Conservation (phyloP, 1,140 invertebrate genomes). For the Drosophila elegans region DNA sequence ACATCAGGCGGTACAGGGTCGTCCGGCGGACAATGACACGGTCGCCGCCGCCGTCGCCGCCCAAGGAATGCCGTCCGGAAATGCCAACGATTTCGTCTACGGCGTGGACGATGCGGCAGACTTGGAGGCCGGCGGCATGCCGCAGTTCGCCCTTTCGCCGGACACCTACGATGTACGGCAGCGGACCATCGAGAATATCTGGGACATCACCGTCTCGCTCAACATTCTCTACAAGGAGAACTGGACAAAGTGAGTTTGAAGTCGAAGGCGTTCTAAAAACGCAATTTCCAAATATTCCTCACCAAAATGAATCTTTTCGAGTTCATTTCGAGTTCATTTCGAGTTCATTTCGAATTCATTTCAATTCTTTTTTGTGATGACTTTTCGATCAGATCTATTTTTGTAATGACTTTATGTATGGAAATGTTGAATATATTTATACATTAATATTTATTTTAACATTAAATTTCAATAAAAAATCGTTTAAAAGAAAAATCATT, state of each 20-base stretch:
- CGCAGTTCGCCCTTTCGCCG: slow-evolving; percentile 85
- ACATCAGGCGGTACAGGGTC: slow-evolving; percentile 39
- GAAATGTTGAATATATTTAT: too few relatives aligned
- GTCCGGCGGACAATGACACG: slow-evolving; percentile 68
- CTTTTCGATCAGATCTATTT: too few relatives aligned
- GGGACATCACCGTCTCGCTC: slow-evolving; percentile 96
- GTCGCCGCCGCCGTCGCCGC: slow-evolving; percentile 50
- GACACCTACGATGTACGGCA: slow-evolving; percentile 87
- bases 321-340: too few relatives aligned
- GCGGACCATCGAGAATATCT: slow-evolving; percentile 94
- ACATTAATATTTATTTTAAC: too few relatives aligned
- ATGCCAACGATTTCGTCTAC: slow-evolving; percentile 70
- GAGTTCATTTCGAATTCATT: too few relatives aligned
- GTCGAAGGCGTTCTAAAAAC: too few relatives aligned
- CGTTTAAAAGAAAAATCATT: too few relatives aligned
- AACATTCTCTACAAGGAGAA: slow-evolving; percentile 98
- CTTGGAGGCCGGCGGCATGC: slow-evolving; percentile 66
- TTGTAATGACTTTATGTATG: too few relatives aligned
- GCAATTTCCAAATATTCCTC: too few relatives aligned
- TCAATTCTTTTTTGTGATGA: too few relatives aligned
- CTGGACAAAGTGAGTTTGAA: slow-evolving; percentile 90
- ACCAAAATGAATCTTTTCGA: too few relatives aligned
- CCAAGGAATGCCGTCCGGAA: slow-evolving; percentile 36
- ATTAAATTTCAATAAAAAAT: too few relatives aligned
- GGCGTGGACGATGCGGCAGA: slow-evolving; percentile 70